Evolutionary conservation across 2,888 invertebrate species (phyloP), one percentile per base, ranked within the genome.

Genomic region (Acleris literana): DNA sequence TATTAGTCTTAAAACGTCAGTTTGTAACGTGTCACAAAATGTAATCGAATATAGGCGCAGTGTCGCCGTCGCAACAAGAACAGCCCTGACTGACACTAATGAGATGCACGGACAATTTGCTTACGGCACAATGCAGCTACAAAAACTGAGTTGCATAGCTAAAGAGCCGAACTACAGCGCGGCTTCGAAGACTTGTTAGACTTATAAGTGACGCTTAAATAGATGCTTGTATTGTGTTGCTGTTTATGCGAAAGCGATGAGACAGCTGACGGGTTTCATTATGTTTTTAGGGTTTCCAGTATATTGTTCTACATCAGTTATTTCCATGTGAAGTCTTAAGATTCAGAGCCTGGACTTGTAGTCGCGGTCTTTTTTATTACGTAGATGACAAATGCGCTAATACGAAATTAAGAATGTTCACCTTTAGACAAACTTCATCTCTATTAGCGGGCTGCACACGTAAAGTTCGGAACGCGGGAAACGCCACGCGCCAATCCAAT

Each of bases 81-180:
- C 60, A 60, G 57, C 49, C 22, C 39, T 51, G 56, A 64, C 43
- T 58, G 69, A 68, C 68, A 55, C 54, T 67, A 67, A 66, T 85
- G 85, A 87, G 84, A 83, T 84, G 78, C 81, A 76, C 78, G 74
- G 72, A 70, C 77, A 83, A 85, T 84, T 83, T 84, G 83, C 81
- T 82, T 83, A 82, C 82, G 54, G 79, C 74, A 71, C 72, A 73
- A 73, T 72, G 62, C 61, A 57, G 61, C 52, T n/a, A 51, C 51
- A 67, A 68, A 68, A 65, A 64, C 60, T 59, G 56, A 25, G 56
- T 44, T 63, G 56, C 63, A 56, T 63, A 55, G 62, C 55, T 44
- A 56, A 64, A 63, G 44, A 25, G 17, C 39, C 39, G 39, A 39
- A 39, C 39, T 46, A 17, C 46, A 6, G 46, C n/a, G n/a, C 0